Percentiles rank a stretch among this genome's conserved stretches.
phyloP scores from a whole-genome alignment of 2,888 invertebrate species.

The Lathronympha strigana region DNA sequence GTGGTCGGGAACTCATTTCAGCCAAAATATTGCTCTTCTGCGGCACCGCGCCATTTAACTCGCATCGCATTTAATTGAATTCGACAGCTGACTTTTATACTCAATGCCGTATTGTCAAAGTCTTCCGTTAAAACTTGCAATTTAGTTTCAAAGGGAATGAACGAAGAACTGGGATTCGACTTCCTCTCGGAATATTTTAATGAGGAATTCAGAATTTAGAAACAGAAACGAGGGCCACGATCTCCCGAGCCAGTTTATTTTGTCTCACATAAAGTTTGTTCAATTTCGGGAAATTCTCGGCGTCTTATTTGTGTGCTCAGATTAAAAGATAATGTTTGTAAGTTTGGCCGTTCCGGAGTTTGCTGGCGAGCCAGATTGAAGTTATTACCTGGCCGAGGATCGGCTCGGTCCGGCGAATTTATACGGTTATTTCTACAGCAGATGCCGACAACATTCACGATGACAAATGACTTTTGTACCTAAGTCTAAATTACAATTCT shows the following conservation, averaged over 20 bases:
- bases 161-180: slow-evolving; percentile 68
- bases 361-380: slow-evolving; percentile 72
- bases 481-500: slow-evolving; percentile 55
- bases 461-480: slow-evolving; percentile 70
- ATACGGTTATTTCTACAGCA: slow-evolving; percentile 74
- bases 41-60: background rate
- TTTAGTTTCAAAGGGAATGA: slow-evolving; percentile 79
- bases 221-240: slow-evolving; percentile 65
- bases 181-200: slow-evolving; percentile 76
- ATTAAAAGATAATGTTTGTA: slow-evolving; percentile 78
- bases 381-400: slow-evolving; percentile 74
- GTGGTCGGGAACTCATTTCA: background rate
- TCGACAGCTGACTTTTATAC: slow-evolving; percentile 53
- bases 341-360: slow-evolving; percentile 76
- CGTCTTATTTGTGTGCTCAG: slow-evolving; percentile 71
- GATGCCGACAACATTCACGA: slow-evolving; percentile 75
- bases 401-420: slow-evolving; percentile 59
- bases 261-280: slow-evolving; percentile 63
- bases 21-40: background rate
- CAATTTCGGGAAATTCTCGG: slow-evolving; percentile 63
- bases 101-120: slow-evolving; percentile 71
- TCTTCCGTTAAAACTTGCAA: slow-evolving; percentile 75
- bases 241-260: slow-evolving; percentile 72
- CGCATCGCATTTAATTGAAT: slow-evolving; percentile 40
- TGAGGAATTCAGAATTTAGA: slow-evolving; percentile 78